Evolutionary conservation across 2,113 vertebrate species (phyloP).

Genomic region (Apeltes quadracus): DNA sequence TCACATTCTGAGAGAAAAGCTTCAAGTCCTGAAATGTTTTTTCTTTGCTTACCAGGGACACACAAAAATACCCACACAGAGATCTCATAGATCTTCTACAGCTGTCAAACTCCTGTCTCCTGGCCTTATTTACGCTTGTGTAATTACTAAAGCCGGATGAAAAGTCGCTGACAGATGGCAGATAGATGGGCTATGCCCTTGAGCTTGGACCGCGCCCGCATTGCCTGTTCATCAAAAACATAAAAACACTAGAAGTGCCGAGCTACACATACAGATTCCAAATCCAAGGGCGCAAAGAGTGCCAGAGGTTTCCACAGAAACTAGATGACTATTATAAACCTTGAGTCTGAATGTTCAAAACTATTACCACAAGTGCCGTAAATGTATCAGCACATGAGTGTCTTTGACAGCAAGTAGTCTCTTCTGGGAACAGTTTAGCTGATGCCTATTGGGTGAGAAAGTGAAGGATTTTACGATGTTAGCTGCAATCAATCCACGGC

Average conservation of each 20-base stretch:
- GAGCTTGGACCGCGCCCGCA: slow-evolving; percentile 53
- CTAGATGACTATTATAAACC: slow-evolving; percentile 31
- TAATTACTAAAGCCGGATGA: slow-evolving; percentile 76
- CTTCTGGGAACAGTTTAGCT: slow-evolving; percentile 57
- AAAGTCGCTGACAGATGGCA: slow-evolving; percentile 74
- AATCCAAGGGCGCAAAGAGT: slow-evolving; percentile 57
- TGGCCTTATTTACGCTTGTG: slow-evolving; percentile 67
- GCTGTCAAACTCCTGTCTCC: slow-evolving; percentile 61
- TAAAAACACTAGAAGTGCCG: slow-evolving; percentile 53
- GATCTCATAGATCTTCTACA: slow-evolving; percentile 64
- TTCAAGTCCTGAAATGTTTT: slow-evolving; percentile 3
- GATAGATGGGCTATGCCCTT: slow-evolving; percentile 68
- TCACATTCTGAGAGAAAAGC: slow-evolving; percentile 41
- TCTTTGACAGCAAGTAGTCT: slow-evolving; percentile 54
- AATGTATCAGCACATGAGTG: slow-evolving; percentile 62
- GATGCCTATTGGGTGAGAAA: slow-evolving; percentile 63
- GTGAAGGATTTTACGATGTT: slow-evolving; percentile 52
- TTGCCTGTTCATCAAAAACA: slow-evolving; percentile 67
- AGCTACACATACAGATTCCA: slow-evolving; percentile 30
- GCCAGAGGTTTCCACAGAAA: slow-evolving; percentile 37
- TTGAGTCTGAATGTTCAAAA: slow-evolving; percentile 39
- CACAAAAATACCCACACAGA: slow-evolving; percentile 22
- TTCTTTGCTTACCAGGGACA: slow-evolving; percentile 1
- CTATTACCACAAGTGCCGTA: slow-evolving; percentile 51
- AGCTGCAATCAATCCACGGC: slow-evolving; percentile 54